Evolutionary conservation across 37 sponge, comb jelly and placozoan genomes (phyloP).

Genomic region (Bolinopsis microptera): DNA sequence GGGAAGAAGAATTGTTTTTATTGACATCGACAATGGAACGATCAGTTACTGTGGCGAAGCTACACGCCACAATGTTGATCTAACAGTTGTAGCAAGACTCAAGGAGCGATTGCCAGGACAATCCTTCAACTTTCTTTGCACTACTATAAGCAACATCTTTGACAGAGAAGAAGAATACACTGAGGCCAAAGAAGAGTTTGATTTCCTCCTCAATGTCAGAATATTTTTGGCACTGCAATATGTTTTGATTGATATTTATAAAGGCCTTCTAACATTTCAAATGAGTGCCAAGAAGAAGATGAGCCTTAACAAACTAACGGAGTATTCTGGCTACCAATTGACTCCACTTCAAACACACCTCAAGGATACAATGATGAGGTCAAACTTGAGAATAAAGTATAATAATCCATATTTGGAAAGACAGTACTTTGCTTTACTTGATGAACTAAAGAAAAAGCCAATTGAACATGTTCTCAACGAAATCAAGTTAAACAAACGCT

Average conservation of each 20-base stretch:
- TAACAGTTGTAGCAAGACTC: not conserved
- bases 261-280: not conserved
- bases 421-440: not conserved
- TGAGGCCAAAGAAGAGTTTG: not conserved
- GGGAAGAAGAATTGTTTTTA: not conserved
- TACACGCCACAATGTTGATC: not conserved
- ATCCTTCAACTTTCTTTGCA: not conserved
- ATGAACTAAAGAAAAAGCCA: not conserved
- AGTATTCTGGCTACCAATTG: not conserved
- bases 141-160: not conserved
- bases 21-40: not conserved
- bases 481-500: not conserved
- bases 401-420: not conserved
- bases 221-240: not conserved
- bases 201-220: not conserved
- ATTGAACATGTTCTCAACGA: not conserved
- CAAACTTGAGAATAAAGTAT: not conserved
- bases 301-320: not conserved
- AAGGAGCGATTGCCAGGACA: slow-evolving; percentile 14
- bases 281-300: not conserved
- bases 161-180: not conserved
- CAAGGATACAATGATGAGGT: slow-evolving; percentile 14
- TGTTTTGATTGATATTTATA: not conserved
- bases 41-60: not conserved
- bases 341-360: not conserved